Percentiles rank a stretch among this genome's conserved stretches.
These are phyloP conservation scores for Pelobates fuscus DNA, from an alignment of 2,113 vertebrate species.

Conservation along the genomic window DNA sequence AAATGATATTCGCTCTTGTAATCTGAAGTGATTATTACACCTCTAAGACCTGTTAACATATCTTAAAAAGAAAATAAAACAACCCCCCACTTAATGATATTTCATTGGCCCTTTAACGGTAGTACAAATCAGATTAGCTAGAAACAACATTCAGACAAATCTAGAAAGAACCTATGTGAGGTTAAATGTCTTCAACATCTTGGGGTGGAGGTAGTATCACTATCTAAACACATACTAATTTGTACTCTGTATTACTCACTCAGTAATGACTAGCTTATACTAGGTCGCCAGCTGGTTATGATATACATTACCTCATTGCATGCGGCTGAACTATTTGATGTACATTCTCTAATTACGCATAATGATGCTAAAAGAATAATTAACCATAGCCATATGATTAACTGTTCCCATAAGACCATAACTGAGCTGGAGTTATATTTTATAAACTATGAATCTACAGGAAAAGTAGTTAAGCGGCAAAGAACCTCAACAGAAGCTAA, in stretches of 20 bases:
- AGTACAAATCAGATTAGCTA: not conserved
- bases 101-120: not conserved
- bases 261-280: slow-evolving; percentile 17
- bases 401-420: slow-evolving; percentile 34
- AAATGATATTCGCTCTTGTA: slow-evolving; percentile 23
- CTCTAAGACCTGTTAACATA: not conserved
- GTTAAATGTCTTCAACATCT: not conserved
- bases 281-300: slow-evolving; percentile 28
- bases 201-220: not conserved
- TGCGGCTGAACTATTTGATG: slow-evolving; percentile 27
- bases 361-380: slow-evolving; percentile 50
- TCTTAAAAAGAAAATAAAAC: too few relatives aligned
- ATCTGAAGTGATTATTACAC: not conserved
- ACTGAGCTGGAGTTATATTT: slow-evolving; percentile 16
- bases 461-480: slow-evolving; percentile 9
- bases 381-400: slow-evolving; percentile 46
- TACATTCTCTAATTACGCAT: slow-evolving; percentile 42
- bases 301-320: slow-evolving; percentile 23
- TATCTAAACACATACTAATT: slow-evolving; percentile 10
- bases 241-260: slow-evolving; percentile 30
- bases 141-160: not conserved
- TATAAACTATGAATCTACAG: slow-evolving; percentile 24
- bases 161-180: not conserved
- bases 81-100: not conserved
- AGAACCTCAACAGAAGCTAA: slow-evolving; percentile 22